Evolutionary conservation across 2,113 vertebrate genomes (phyloP).

Genomic region (Actenoides hombroni): DNA sequence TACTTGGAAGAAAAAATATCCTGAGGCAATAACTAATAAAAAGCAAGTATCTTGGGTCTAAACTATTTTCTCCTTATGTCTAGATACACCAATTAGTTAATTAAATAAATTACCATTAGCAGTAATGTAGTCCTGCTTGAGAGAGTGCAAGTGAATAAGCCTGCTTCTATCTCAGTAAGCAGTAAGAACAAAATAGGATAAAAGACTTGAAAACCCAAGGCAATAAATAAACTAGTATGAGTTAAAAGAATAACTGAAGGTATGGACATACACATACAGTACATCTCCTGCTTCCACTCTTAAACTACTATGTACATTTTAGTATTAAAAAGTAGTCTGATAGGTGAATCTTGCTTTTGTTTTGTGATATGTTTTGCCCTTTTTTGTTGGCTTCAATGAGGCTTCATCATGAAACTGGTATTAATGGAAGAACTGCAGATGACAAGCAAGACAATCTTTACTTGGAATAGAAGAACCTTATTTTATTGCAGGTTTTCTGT

Average conservation of each 20-base stretch:
- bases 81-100: not conserved
- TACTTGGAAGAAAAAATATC: not conserved
- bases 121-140: not conserved
- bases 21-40: not conserved
- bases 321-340: not conserved
- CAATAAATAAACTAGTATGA: not conserved
- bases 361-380: not conserved
- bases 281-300: not conserved
- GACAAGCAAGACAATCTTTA: not conserved
- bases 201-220: not conserved
- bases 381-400: not conserved
- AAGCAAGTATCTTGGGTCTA: not conserved
- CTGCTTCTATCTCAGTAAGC: not conserved
- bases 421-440: not conserved
- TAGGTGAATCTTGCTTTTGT: not conserved
- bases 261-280: not conserved
- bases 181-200: not conserved
- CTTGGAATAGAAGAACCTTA: not conserved
- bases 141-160: not conserved
- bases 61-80: conserved; percentile 4
- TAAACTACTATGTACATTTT: not conserved
- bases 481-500: not conserved
- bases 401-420: not conserved
- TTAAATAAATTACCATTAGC: not conserved
- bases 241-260: not conserved